Evolutionary conservation across 2,113 vertebrate species (phyloP), one percentile per base, ranked within the genome.

Genomic region (Marmota flaviventris): DNA sequence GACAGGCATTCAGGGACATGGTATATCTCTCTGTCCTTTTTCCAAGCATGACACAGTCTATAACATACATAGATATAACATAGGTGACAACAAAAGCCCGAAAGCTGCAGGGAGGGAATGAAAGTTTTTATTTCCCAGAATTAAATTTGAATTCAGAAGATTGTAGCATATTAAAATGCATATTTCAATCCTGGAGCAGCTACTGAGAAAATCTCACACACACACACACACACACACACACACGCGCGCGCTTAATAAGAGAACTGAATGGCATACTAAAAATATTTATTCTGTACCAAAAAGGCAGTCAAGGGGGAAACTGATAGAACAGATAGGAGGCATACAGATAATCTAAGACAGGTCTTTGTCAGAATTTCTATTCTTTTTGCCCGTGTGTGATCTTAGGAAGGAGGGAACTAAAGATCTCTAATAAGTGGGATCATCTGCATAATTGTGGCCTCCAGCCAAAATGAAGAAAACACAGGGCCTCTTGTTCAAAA

Each of bases 101-200:
- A 75, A 70, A 56, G 25, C 34, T 39, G 5, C 48, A 12, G 67
- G 29, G 32, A 81, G 1, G 48, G 10, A 48, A 58, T 67, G 8
- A 10, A 85, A 83, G 4, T 87, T 76, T 65, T 56, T 86, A n/a
- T 61, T 92, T 97, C 85, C 56, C 27, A 85, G 58, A 76, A 77
- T 82, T 25, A 84, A 86, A 32, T 92, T 70, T 83, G 13, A 48
- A 73, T 75, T 32, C 87, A 82, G 45, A 89, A 77, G 58, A 4
- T 51, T 88, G 14, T 85, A 18, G 45, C 77, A 42, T 42, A 56
- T 89, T 85, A 53, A 56, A 73, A 86, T 65, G n/a, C 5, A 45
- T 67, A 81, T 67, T 91, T 25, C 63, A 77, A 73, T 29, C 8
- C 27, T 94, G n/a, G 22, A 69, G 48, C 24, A 81, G 42, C 24